Evolutionary conservation across 2,888 invertebrate genomes (phyloP).

Genomic region (Andrena chrysosceles): DNA sequence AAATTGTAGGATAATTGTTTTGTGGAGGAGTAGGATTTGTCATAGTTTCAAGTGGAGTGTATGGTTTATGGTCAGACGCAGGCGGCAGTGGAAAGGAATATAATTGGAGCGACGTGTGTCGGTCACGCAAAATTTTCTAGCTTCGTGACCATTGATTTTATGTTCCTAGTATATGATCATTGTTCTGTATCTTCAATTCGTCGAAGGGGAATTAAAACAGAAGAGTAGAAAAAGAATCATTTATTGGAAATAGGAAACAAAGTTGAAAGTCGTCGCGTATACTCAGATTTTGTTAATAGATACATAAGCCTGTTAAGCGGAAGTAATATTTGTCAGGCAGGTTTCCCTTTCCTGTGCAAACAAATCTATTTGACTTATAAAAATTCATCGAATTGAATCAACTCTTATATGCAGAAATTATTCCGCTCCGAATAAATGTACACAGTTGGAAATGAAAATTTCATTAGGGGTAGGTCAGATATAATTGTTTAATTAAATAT

Average conservation of each 20-base stretch:
- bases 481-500: constrained; percentile 26
- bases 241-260: constrained; percentile 13
- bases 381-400: not conserved
- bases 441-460: not conserved
- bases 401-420: not conserved
- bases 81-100: not conserved
- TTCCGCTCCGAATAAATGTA: not conserved
- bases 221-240: constrained; percentile 8
- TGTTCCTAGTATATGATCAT: not conserved
- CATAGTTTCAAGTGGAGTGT: not conserved
- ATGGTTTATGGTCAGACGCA: constrained; percentile 9
- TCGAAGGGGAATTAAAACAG: not conserved
- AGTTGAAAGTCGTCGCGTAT: not conserved
- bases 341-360: not conserved
- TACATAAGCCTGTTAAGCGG: constrained; percentile 6
- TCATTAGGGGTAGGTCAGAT: not conserved
- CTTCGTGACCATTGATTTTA: not conserved
- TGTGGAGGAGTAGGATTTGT: not conserved
- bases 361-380: not conserved
- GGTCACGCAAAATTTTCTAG: not conserved
- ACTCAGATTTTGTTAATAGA: constrained; percentile 15
- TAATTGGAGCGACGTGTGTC: not conserved
- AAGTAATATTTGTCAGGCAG: constrained; percentile 1
- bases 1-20: not conserved
- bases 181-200: not conserved